Percentiles rank a stretch among this genome's conserved stretches.
phyloP scores from a whole-genome alignment of 2,888 invertebrate genomes.

The Tillus elongatus region DNA sequence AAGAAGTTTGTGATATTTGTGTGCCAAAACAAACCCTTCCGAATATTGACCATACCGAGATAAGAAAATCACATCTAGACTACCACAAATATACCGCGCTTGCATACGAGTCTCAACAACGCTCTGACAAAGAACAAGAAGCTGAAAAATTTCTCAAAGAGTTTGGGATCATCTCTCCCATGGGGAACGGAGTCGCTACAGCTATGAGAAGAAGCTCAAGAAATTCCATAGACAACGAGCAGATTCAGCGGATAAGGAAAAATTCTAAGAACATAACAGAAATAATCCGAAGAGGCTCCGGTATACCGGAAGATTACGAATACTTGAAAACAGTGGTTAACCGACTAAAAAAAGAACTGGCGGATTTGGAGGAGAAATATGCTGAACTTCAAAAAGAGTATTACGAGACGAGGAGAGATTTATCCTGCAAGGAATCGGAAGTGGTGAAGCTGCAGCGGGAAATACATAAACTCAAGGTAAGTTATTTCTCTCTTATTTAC shows the following conservation, averaged over 20 bases:
- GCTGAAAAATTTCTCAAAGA: slow-evolving; percentile 38
- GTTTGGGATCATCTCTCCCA: slow-evolving; percentile 37
- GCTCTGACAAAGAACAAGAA: slow-evolving; percentile 25
- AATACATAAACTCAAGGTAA: slow-evolving; percentile 61
- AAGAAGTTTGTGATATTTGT: slow-evolving; percentile 24
- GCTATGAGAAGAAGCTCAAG: slow-evolving; percentile 27
- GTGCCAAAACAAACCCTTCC: slow-evolving; percentile 23
- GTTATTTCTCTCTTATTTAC: slow-evolving; percentile 10
- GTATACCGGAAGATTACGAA: slow-evolving; percentile 33
- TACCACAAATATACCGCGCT: slow-evolving; percentile 34
- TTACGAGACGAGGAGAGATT: slow-evolving; percentile 45
- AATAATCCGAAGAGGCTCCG: slow-evolving; percentile 25
- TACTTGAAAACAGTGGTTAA: slow-evolving; percentile 40
- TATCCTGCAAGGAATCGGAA: slow-evolving; percentile 49
- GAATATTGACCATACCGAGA: slow-evolving; percentile 24
- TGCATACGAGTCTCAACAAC: slow-evolving; percentile 27
- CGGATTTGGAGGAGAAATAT: slow-evolving; percentile 44
- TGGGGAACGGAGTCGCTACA: slow-evolving; percentile 37
- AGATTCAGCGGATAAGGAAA: slow-evolving; percentile 29
- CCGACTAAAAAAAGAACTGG: slow-evolving; percentile 43
- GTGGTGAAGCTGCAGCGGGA: slow-evolving; percentile 55
- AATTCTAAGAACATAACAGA: slow-evolving; percentile 31
- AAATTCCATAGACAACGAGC: slow-evolving; percentile 28
- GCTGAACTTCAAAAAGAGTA: slow-evolving; percentile 48
- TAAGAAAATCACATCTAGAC: slow-evolving; percentile 28